Evolutionary conservation across 2,113 vertebrate species (phyloP).

Genomic region (Platycercus adscitus): DNA sequence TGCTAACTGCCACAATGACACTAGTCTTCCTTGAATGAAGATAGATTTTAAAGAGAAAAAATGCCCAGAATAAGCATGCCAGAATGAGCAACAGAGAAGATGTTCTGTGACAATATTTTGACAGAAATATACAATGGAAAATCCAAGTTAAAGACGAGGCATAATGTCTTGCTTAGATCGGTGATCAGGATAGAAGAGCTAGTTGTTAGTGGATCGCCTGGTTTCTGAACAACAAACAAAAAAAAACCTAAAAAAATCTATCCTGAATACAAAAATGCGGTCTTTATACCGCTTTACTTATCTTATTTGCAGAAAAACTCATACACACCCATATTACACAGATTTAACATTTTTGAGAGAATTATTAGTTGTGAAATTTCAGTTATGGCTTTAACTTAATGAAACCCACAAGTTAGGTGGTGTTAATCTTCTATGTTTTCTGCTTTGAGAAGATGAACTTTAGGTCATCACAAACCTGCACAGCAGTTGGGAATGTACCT

Average conservation of each 20-base stretch:
- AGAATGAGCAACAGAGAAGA: not conserved
- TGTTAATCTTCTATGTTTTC: not conserved
- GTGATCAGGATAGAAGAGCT: not conserved
- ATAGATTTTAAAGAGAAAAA: not conserved
- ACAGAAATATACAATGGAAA: not conserved
- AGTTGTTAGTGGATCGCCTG: not conserved
- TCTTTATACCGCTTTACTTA: not conserved
- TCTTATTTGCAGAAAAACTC: not conserved
- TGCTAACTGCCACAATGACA: not conserved
- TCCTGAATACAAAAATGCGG: not conserved
- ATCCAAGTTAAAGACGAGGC: not conserved
- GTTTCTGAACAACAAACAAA: not conserved
- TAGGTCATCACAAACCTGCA: not conserved
- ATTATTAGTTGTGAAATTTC: not conserved
- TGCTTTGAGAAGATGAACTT: not conserved
- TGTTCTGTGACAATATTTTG: not conserved
- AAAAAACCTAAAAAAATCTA: not conserved
- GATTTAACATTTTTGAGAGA: not conserved
- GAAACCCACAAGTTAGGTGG: not conserved
- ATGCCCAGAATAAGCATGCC: not conserved
- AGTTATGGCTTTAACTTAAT: not conserved
- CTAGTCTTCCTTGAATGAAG: not conserved
- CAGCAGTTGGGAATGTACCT: not conserved
- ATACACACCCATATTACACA: fast-evolving
- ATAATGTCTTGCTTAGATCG: not conserved